phyloP scores from a whole-genome alignment of 2,113 vertebrate genomes.

The Caloenas nicobarica region DNA sequence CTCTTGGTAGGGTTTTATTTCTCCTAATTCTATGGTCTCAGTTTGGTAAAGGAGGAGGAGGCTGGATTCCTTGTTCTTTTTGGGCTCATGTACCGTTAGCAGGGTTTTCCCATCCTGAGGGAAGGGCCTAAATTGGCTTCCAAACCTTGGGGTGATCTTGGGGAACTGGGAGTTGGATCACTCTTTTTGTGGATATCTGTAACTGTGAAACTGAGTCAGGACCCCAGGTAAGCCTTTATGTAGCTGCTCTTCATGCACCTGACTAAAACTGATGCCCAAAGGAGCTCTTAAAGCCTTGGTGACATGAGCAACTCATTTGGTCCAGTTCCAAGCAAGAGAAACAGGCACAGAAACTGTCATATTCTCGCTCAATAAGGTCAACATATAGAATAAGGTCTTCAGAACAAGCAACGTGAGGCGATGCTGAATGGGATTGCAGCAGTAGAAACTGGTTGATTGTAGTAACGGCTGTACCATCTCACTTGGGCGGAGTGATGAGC shows the following conservation, averaged over 20 bases:
- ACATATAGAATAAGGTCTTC: neutral
- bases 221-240: rapidly evolving
- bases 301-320: rapidly evolving
- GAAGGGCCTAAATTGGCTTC: neutral
- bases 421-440: neutral
- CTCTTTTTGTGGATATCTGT: neutral
- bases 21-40: neutral
- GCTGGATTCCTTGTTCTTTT: neutral
- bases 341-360: neutral
- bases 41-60: neutral
- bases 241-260: neutral
- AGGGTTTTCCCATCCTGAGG: neutral
- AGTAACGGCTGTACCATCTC: neutral
- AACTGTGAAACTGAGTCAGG: neutral
- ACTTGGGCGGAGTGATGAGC: neutral
- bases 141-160: neutral
- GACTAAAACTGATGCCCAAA: rapidly evolving
- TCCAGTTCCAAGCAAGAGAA: neutral
- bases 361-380: neutral
- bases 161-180: neutral
- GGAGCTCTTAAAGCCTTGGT: neutral
- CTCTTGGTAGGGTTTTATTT: neutral
- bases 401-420: rapidly evolving
- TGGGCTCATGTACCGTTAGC: neutral
- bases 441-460: neutral